Base-by-base conservation (phyloP, 2,797 vertebrate species). In the Cirrhinus molitorella region DNA sequence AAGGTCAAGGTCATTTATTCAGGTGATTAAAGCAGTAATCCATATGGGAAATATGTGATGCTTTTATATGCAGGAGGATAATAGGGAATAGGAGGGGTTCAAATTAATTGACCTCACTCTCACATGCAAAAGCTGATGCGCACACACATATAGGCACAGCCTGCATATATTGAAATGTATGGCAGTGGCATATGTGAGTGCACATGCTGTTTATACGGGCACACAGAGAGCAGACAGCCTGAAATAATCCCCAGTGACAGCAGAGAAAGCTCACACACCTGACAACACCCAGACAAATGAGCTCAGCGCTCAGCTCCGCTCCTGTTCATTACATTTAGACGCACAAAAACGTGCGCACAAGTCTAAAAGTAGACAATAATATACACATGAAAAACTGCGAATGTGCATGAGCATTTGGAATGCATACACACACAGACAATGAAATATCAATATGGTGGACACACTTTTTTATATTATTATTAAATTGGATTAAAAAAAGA, bases 201-300 rank as follows among this genome's bases (percentile, higher is more conserved):
- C 47, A 53, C 25, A 59, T 67, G 49, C 61, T 70, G 57, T 71
- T 80, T 81, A 83, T 83, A 79, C 3, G 28, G 47, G 70, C 61
- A 75, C 84, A 85, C 43, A 21, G 67, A 43, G 71, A 68, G 74
- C 83, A 83, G 73, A 81, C 80, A 81, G 78, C 78, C 78, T 88
- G 70, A 85, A 83, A 84, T 88, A 83, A 89, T 87, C 85, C 78
- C 75, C 45, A 43, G 53, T 74, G 79, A 89, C 83, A 71, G 83
- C 74, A 74, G 77, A 80, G 76, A 76, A 55, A 85, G 71, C 79
- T 77, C 61, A 86, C 83, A 78, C 65, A 86, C 85, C 85, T 82
- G 87, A 86, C 82, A 79, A 74, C 72, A 83, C 49, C 70, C 75
- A 84, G 84, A 88, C 49, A 82, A 84, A 86, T 57, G 84, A 78